Evolutionary conservation across 1,140 invertebrate genomes (phyloP).

Genomic region (Ladona fulva): DNA sequence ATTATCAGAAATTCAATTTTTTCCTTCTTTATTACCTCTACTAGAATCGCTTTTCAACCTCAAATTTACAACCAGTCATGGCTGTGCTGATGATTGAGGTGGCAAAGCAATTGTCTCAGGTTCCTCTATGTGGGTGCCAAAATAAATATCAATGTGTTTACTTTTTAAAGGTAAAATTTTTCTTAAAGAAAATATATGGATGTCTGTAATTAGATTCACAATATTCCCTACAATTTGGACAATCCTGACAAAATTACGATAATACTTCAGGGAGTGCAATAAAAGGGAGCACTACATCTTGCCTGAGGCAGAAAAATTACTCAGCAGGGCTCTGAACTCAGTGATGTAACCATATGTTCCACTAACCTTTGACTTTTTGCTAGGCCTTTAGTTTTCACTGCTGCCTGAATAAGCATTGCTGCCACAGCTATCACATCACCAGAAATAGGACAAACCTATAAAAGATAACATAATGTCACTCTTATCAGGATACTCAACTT

Average conservation of each 20-base stretch:
- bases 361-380: constrained; percentile 22
- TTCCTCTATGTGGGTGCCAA: no score
- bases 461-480: background rate
- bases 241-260: background rate
- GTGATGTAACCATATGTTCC: no score
- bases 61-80: no score
- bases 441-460: constrained; percentile 37
- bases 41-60: no score
- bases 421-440: constrained; percentile 40
- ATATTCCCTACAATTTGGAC: background rate
- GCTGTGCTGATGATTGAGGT: no score
- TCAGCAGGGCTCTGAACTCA: background rate
- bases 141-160: no score
- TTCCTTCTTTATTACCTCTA: no score
- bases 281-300: no score
- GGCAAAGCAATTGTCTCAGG: no score
- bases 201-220: constrained; percentile 11
- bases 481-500: background rate
- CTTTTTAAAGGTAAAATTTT: constrained; percentile 18
- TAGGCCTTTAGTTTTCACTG: constrained; percentile 22
- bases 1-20: no score
- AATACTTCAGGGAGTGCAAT: background rate
- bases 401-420: constrained; percentile 41
- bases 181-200: constrained; percentile 3
- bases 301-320: background rate